Base-by-base conservation (phyloP, 2,113 vertebrate species). In the Entomyzon cyanotis region DNA sequence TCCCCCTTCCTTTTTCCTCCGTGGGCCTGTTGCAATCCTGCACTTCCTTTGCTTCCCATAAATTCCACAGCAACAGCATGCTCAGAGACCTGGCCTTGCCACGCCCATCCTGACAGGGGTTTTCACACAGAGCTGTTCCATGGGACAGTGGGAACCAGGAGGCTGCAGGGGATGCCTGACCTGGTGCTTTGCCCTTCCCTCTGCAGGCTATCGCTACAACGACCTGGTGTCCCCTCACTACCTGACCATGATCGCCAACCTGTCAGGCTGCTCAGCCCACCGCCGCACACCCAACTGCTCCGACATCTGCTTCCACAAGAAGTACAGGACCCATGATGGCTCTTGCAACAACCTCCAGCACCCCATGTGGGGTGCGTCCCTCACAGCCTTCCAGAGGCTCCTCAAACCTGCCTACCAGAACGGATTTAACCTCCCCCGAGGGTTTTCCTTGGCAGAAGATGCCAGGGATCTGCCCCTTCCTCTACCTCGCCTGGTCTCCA, bases 281-380 rank as follows among this genome's bases (percentile, higher is more conserved):
- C 97, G 97, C 77, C 97, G 94, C 63, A 97, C 96, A 0, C 98
- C 98, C 0, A 97, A 98, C 95, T 98, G 98, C 95, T 97, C 97
- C 0, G 85, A 98, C 63, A 91, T 98, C 86, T 98, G 98, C 89
- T 98, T 98, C 90, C 98, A 98, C 83, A 91, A 92, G 92, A 97
- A 90, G 62, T 98, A 98, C 93, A 84, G 98, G 74, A 98, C 95
- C 37, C 97, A 98, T 0, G 98, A 98, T 0, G 97, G 98, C 39
- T 98, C 98, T 4, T 98, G 98, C 69, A 98, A 98, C 95, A 98
- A 98, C 87, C 96, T 98, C 47, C 97, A 97, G 86, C 97, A 98
- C 56, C 97, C 98, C 0, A 98, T 97, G 97, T 98, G 97, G 97
- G 98, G 98, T 3, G 97, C 98, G 0, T 98, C 98, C 23, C 97